Percentiles rank a stretch among this genome's conserved stretches.
Evolutionary conservation across 2,888 invertebrate species (phyloP).

Genomic region (Papilio elwesi): DNA sequence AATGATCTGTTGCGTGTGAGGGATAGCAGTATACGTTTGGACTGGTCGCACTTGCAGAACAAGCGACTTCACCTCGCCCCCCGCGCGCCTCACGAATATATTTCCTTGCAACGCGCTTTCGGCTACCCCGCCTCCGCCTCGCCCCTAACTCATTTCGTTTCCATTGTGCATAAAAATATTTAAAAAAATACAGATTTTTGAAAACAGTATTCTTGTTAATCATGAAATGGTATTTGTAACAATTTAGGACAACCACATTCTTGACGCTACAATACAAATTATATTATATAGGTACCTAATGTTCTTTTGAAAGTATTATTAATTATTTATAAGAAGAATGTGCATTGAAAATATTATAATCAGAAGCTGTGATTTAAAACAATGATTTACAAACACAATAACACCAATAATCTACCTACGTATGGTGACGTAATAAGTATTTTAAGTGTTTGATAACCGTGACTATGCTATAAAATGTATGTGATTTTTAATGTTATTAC

Average conservation of each 20-base stretch:
- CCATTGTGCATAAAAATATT: slow-evolving; percentile 57
- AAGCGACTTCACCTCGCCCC: slow-evolving; percentile 52
- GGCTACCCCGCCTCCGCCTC: slow-evolving; percentile 78
- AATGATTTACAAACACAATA: too few species aligned
- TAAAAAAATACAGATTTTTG: slow-evolving; percentile 30
- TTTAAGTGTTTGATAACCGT: too few species aligned
- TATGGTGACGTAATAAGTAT: too few species aligned
- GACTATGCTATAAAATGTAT: too few species aligned
- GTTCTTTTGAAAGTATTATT: background rate
- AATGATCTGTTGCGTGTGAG: slow-evolving; percentile 61
- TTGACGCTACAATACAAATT: background rate
- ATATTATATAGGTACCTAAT: background rate
- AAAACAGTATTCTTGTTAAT: background rate
- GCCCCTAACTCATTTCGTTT: slow-evolving; percentile 63
- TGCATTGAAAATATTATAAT: background rate
- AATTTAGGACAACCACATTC: background rate
- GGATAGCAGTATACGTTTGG: slow-evolving; percentile 47
- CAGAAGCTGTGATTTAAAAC: too few species aligned
- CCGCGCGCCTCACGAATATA: slow-evolving; percentile 63
- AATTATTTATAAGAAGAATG: background rate
- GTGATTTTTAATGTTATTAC: too few species aligned
- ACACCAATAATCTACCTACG: too few species aligned
- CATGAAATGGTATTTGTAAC: background rate
- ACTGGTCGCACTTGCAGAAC: slow-evolving; percentile 52
- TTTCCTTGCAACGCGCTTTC: slow-evolving; percentile 66